These are phyloP conservation scores for Caenorhabditis panamensis DNA, from an alignment of 2,888 invertebrate genomes.

Conservation along the genomic window DNA sequence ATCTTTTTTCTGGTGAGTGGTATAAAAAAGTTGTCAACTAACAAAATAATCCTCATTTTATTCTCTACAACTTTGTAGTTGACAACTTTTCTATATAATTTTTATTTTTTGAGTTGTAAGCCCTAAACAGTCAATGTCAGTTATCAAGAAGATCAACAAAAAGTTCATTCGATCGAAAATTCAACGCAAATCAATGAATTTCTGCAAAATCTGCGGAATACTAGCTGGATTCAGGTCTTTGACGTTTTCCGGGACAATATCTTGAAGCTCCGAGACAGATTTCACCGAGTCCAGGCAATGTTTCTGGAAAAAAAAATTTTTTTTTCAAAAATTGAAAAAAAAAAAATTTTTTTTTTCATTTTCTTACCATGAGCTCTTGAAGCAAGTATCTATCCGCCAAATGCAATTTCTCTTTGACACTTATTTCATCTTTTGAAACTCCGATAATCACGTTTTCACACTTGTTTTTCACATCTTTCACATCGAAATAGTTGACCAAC, in stretches of 20 bases:
- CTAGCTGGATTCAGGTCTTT: neutral
- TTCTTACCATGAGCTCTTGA: too few relatives aligned
- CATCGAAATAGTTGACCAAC: neutral
- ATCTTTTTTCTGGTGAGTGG: too few relatives aligned
- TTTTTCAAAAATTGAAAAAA: neutral
- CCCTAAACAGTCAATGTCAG: too few relatives aligned
- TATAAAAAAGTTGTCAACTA: too few relatives aligned
- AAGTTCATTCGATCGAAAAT: too few relatives aligned
- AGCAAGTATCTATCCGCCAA: neutral
- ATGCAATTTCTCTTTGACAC: neutral
- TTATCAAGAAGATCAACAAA: too few relatives aligned
- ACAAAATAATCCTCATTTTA: too few relatives aligned
- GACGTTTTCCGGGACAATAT: neutral
- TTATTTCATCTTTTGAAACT: neutral
- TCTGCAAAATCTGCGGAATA: neutral
- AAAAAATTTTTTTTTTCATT: neutral
- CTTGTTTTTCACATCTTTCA: neutral
- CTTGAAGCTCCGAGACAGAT: neutral
- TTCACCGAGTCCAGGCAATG: neutral
- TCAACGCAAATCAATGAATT: neutral
- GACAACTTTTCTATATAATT: too few relatives aligned
- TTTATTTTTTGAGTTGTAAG: too few relatives aligned
- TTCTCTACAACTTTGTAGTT: too few relatives aligned
- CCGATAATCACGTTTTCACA: neutral
- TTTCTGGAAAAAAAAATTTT: neutral